These are phyloP conservation scores for Serrognathus titanus DNA, from an alignment of 2,888 invertebrate genomes.

Conservation along the genomic window DNA sequence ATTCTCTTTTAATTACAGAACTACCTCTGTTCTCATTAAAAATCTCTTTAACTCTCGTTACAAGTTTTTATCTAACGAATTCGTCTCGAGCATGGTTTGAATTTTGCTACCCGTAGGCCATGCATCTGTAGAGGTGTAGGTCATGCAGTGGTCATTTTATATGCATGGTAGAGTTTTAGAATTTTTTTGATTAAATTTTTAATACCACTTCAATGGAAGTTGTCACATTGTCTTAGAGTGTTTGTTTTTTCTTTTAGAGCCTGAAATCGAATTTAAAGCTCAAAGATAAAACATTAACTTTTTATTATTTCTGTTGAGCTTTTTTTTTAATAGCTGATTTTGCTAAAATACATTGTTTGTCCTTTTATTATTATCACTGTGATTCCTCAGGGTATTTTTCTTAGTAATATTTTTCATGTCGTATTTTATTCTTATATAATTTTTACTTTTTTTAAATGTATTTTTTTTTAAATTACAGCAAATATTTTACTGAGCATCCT, in stretches of 20 bases:
- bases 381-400: too few species aligned
- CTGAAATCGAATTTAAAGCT: not conserved
- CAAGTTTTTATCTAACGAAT: not conserved
- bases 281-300: too few species aligned
- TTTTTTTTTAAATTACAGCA: too few species aligned
- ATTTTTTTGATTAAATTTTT: constrained; percentile 20
- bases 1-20: not conserved
- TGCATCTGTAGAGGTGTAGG: constrained; percentile 33
- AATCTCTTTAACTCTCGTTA: not conserved
- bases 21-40: not conserved
- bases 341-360: too few species aligned
- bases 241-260: constrained; percentile 5
- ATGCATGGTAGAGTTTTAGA: constrained; percentile 30
- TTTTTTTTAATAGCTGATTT: too few species aligned
- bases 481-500: too few species aligned
- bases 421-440: too few species aligned
- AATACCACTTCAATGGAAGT: constrained; percentile 24
- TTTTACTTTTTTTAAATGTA: too few species aligned
- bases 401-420: too few species aligned
- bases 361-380: too few species aligned
- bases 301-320: too few species aligned
- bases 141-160: constrained; percentile 28
- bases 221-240: constrained; percentile 9
- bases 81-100: constrained; percentile 21
- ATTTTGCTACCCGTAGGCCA: constrained; percentile 33